These are phyloP conservation scores for Tetragnatha montana DNA, from an alignment of 2,888 invertebrate genomes.

Conservation along the genomic window DNA sequence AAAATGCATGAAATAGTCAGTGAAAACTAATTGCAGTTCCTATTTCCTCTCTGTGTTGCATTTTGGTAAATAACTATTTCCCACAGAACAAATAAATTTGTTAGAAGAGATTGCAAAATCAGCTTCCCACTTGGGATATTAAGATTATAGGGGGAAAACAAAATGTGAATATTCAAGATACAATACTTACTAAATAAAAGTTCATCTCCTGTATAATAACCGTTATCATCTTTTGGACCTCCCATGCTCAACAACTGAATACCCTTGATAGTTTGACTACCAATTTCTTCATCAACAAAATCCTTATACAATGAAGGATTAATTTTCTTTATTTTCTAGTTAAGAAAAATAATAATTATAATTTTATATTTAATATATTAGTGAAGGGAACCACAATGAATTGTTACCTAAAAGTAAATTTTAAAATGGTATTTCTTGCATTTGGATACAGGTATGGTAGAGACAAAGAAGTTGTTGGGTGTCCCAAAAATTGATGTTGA, in stretches of 20 bases:
- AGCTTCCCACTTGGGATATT: no score
- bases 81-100: no score
- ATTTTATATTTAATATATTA: neutral
- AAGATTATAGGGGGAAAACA: no score
- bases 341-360: neutral
- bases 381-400: neutral
- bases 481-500: no score
- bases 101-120: no score
- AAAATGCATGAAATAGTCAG: no score
- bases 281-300: constrained; percentile 37
- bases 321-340: constrained; percentile 47
- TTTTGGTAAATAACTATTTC: no score
- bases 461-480: no score
- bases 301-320: constrained; percentile 34
- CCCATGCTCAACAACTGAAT: constrained; percentile 58
- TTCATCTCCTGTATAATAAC: constrained; percentile 62
- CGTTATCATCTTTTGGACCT: constrained; percentile 28
- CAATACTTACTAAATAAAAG: constrained; percentile 51
- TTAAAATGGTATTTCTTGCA: no score
- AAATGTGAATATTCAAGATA: neutral
- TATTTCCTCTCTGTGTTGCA: no score
- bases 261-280: constrained; percentile 47
- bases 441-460: neutral
- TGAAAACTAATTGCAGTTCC: no score
- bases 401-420: neutral